These are phyloP conservation scores for Picathartes gymnocephalus DNA, from an alignment of 2,113 vertebrate genomes.

Conservation along the genomic window DNA sequence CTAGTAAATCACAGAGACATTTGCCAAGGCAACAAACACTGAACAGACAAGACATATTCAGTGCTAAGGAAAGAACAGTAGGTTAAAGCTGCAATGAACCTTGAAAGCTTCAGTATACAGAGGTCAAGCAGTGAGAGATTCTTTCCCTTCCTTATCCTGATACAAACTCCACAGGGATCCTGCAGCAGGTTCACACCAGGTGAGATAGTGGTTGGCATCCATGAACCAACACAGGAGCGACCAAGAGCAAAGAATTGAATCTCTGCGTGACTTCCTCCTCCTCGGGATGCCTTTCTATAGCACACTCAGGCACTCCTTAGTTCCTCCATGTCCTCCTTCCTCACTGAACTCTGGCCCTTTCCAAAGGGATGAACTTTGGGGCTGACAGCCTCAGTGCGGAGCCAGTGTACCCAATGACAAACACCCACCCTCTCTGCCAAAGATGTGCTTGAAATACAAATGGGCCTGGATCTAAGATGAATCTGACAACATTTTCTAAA, in stretches of 20 bases:
- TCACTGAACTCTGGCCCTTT: not conserved
- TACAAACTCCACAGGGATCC: not conserved
- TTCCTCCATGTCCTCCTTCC: not conserved
- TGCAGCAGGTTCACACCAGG: not conserved
- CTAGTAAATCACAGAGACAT: not conserved
- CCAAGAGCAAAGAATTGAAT: not conserved
- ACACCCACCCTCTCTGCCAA: not conserved
- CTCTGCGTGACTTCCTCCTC: not conserved
- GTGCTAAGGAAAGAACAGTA: not conserved
- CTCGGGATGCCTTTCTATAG: not conserved
- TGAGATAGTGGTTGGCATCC: not conserved
- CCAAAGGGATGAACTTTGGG: not conserved
- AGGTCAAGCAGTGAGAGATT: not conserved
- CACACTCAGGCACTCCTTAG: not conserved
- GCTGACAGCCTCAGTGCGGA: not conserved
- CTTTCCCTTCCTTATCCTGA: not conserved
- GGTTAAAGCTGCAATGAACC: not conserved
- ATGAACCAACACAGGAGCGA: not conserved
- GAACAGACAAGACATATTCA: not conserved
- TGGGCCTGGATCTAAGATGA: not conserved
- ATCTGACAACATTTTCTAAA: not conserved
- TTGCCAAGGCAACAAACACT: not conserved
- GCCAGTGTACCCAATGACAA: rapidly evolving
- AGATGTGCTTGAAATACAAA: not conserved
- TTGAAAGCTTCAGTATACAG: not conserved